phyloP scores from a whole-genome alignment of 2,888 invertebrate genomes.

The Lobophora halterata region DNA sequence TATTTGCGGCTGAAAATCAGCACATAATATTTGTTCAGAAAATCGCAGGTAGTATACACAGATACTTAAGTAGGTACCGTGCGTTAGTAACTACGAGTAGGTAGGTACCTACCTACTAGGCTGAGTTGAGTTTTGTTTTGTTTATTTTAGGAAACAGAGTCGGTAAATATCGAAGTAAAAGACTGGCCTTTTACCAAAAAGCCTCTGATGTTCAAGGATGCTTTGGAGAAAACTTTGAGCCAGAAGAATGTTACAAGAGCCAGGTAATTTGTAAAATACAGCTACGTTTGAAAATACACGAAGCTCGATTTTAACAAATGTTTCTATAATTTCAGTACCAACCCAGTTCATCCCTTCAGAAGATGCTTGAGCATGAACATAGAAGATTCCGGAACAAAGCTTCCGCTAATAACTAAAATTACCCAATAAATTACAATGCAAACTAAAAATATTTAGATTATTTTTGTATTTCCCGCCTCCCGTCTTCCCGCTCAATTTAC shows the following conservation, averaged over 20 bases:
- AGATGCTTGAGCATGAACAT: slow-evolving; percentile 42
- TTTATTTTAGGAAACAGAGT: slow-evolving; percentile 54
- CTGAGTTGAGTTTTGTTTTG: too few relatives aligned
- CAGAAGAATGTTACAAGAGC: slow-evolving; percentile 45
- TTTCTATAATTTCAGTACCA: slow-evolving; percentile 51
- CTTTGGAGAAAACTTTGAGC: slow-evolving; percentile 51
- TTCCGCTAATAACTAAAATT: slow-evolving; percentile 41
- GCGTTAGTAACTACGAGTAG: too few relatives aligned
- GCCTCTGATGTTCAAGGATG: slow-evolving; percentile 57
- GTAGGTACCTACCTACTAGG: background rate
- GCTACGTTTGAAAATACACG: background rate
- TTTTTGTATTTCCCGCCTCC: too few relatives aligned
- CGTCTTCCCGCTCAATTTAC: too few relatives aligned
- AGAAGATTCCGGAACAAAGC: slow-evolving; percentile 38
- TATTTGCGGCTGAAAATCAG: too few relatives aligned
- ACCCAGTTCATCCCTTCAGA: slow-evolving; percentile 67
- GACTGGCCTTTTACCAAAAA: slow-evolving; percentile 61
- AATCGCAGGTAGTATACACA: too few relatives aligned
- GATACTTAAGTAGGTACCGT: background rate
- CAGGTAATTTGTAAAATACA: slow-evolving; percentile 36
- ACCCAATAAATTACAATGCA: background rate
- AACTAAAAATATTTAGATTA: too few relatives aligned
- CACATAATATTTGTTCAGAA: too few relatives aligned
- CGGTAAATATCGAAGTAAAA: slow-evolving; percentile 46
- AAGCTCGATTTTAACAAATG: background rate